These are phyloP conservation scores for Steinernema carpocapsae DNA, from an alignment of 2,888 invertebrate genomes.

Conservation along the genomic window DNA sequence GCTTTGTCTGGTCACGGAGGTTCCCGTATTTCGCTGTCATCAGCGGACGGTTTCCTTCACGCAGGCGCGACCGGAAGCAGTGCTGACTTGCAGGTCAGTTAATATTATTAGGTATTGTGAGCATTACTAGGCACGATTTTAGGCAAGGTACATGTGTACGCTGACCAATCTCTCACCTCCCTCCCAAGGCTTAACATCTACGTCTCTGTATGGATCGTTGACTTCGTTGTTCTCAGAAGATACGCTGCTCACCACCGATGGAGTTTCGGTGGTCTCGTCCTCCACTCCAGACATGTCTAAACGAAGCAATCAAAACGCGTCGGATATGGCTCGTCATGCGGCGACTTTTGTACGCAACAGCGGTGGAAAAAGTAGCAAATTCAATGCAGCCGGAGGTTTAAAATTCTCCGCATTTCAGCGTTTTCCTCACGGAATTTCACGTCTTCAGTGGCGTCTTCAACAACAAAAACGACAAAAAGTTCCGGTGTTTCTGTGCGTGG, in stretches of 20 bases:
- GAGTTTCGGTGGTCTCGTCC: not conserved
- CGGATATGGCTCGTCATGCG: not conserved
- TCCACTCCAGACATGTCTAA: slow-evolving; percentile 5
- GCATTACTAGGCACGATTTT: not conserved
- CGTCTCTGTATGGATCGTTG: slow-evolving; percentile 3
- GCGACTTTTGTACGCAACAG: not conserved
- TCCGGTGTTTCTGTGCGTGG: not conserved
- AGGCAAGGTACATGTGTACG: slow-evolving; percentile 7
- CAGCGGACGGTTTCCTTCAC: not conserved
- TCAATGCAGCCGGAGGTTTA: not conserved
- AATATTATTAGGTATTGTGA: not conserved
- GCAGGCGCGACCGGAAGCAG: slow-evolving; percentile 14
- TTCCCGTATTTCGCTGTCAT: not conserved
- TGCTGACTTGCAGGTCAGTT: slow-evolving; percentile 1
- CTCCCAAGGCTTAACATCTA: not conserved
- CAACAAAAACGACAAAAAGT: not conserved
- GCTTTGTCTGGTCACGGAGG: not conserved
- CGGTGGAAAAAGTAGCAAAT: slow-evolving; percentile 7
- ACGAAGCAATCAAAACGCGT: not conserved
- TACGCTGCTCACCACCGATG: slow-evolving; percentile 2
- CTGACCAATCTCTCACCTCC: not conserved
- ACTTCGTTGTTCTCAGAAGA: not conserved
- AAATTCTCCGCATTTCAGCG: not conserved
- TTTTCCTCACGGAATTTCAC: not conserved
- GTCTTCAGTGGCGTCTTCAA: not conserved